Conservation (phyloP, 2,888 invertebrate genomes). For the Kuschelorhynchus macadamiae region DNA sequence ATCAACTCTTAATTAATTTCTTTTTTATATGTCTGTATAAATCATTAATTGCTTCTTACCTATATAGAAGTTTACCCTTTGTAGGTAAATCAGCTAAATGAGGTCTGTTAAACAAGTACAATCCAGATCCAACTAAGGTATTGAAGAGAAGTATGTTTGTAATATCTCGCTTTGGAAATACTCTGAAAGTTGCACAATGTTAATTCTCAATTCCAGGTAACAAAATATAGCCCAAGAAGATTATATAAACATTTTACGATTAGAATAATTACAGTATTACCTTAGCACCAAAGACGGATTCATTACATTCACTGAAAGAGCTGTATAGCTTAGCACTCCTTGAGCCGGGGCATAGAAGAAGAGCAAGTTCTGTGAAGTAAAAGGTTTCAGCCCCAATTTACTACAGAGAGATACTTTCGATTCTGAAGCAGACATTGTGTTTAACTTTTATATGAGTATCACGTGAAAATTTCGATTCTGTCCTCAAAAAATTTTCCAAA, state of each 20-base stretch:
- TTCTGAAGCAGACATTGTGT: conserved; percentile 55
- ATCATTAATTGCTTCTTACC: conserved; percentile 68
- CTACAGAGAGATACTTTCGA: conserved; percentile 59
- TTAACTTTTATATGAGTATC: conserved; percentile 22
- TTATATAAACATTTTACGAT: background rate
- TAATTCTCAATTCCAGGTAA: too few species aligned
- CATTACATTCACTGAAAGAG: conserved; percentile 87
- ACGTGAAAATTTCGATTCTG: conserved; percentile 42
- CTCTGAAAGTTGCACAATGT: conserved; percentile 69
- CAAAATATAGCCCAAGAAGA: background rate
- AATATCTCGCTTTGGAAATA: conserved; percentile 81
- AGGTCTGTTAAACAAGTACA: conserved; percentile 86
- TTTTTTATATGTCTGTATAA: too few species aligned
- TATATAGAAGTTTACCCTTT: conserved; percentile 77
- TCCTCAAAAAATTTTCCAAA: conserved; percentile 36
- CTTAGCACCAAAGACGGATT: conserved; percentile 84
- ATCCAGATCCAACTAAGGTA: conserved; percentile 85
- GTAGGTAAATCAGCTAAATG: conserved; percentile 79
- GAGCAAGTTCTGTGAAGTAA: conserved; percentile 79
- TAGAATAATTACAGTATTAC: conserved; percentile 64
- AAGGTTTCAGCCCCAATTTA: conserved; percentile 74
- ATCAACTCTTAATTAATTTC: too few species aligned
- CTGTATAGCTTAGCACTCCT: conserved; percentile 83
- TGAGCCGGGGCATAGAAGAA: conserved; percentile 84
- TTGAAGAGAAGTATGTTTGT: conserved; percentile 87